These are phyloP conservation scores for Lasioglossum figueresi DNA, from an alignment of 2,888 invertebrate species.

Conservation along the genomic window DNA sequence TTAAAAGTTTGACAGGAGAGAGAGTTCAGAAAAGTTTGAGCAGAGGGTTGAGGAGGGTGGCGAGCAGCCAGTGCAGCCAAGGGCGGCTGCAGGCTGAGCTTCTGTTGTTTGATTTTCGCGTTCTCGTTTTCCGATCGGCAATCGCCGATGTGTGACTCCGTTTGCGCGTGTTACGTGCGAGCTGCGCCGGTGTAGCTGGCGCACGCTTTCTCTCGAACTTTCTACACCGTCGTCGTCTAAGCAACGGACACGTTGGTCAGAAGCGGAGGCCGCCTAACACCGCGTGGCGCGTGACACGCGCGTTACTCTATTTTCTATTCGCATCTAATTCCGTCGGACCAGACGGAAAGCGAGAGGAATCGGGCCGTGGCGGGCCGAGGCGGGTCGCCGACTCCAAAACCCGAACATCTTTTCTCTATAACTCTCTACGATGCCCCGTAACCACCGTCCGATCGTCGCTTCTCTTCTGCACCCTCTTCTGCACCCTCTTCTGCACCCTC, in stretches of 20 bases:
- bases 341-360: constrained; percentile 36
- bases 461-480: neutral
- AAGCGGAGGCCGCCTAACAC: constrained; percentile 62
- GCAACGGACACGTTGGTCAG: constrained; percentile 48
- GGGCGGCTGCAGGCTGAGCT: neutral
- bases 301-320: constrained; percentile 77
- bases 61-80: neutral
- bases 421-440: neutral
- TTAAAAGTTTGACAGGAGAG: neutral
- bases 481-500: no score
- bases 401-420: neutral
- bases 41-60: neutral
- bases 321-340: constrained; percentile 76
- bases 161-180: constrained; percentile 32
- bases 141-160: constrained; percentile 2
- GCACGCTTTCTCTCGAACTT: constrained; percentile 66
- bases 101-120: neutral
- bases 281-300: constrained; percentile 65
- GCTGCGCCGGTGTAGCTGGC: neutral
- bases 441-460: neutral
- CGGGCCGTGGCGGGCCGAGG: constrained; percentile 29
- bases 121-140: neutral
- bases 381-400: constrained; percentile 2
- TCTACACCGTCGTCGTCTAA: constrained; percentile 49
- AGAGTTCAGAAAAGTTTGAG: neutral